Base-by-base conservation (phyloP, 2,888 invertebrate genomes). In the Helleia helle region DNA sequence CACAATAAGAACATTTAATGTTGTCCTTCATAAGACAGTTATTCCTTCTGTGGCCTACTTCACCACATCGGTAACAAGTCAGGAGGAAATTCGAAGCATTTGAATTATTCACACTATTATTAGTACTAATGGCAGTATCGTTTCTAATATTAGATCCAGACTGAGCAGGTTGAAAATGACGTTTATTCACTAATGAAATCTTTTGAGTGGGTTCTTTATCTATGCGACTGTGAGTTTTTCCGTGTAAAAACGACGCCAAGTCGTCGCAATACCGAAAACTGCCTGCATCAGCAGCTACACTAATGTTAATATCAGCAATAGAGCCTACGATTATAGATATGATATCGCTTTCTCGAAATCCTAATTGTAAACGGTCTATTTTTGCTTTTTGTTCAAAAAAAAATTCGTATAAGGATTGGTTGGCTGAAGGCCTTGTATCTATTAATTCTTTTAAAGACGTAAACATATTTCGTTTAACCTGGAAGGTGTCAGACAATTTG, bases 251-350 rank as follows among this genome's bases (percentile, higher is more conserved):
- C 24, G 44, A 44, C 2, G 47, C 50, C 31, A 51, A 43, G 7
- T 55, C 51, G 25, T 51, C 51, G 38, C 55, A 51, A 30, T 47
- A 41, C 37, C 28, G 41, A 24, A 55, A 52, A 42, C 31, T 53
- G 17, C 52, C 50, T 0, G 51, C 49, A 31, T 55, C 50, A 0
- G 48, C 51, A 3, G 52, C 50, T 4, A 44, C 44, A 13, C 42
- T 49, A n/a, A 55, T 49, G 29, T 49, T 52, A 25, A 6, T 26
- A 36, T 55, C 52, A 5, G 51, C 51, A 1, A 54, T 52, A 9
- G 45, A 40, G 1, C 53, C 54, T 3, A 52, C 51, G n/a, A 52
- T 52, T 12, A 52, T 43, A 0, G 53, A 54, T 11, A 52, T 50
- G 6, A 55, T 47, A 37, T 56, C 54, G 7, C 40, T 43, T 30